Evolutionary conservation across 2,888 invertebrate genomes (phyloP).

Genomic region (Lamellibrachia columna): DNA sequence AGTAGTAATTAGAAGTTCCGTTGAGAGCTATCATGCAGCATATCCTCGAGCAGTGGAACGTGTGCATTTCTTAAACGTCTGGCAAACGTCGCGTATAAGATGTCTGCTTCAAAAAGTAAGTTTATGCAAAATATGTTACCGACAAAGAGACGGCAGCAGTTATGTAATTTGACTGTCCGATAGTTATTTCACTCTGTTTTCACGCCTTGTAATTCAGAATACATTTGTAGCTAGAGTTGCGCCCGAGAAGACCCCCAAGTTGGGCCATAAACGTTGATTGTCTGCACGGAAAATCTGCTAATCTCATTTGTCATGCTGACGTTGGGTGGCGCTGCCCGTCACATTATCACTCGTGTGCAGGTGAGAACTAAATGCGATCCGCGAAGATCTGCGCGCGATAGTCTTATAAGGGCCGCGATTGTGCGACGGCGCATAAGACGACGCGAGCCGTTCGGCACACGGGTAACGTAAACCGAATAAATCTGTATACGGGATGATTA

Average conservation of each 20-base stretch:
- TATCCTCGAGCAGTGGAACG: background rate
- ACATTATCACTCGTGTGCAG: background rate
- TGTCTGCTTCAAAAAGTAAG: background rate
- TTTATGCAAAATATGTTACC: conserved; percentile 10
- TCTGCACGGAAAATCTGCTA: background rate
- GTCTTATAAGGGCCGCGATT: background rate
- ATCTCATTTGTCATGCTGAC: conserved; percentile 11
- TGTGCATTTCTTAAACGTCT: background rate
- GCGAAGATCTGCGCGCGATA: background rate
- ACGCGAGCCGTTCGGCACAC: background rate
- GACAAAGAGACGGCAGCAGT: background rate
- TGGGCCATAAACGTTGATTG: background rate
- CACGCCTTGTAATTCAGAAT: background rate
- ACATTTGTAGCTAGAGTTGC: background rate
- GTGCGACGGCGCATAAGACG: background rate
- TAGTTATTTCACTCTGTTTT: background rate
- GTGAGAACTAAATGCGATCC: background rate
- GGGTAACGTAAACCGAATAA: background rate
- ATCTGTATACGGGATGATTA: background rate
- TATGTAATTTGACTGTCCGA: conserved; percentile 9
- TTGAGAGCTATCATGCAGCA: background rate
- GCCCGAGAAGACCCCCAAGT: background rate
- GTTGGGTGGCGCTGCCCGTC: conserved; percentile 16
- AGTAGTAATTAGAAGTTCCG: background rate
- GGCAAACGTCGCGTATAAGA: background rate